These are phyloP conservation scores for Hypsopygia costalis DNA, from an alignment of 2,888 invertebrate species.

Conservation along the genomic window DNA sequence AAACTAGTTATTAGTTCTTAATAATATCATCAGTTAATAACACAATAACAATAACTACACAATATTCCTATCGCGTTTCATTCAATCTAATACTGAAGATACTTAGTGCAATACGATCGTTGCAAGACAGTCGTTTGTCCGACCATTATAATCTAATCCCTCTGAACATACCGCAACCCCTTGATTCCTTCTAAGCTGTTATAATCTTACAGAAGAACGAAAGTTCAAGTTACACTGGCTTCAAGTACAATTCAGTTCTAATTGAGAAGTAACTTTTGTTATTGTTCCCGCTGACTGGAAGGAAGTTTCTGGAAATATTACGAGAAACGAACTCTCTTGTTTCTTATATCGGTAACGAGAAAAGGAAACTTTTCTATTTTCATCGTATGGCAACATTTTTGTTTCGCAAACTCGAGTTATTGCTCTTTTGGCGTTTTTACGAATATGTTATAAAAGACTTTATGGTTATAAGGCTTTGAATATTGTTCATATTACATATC, in stretches of 20 bases:
- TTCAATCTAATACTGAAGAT: background rate
- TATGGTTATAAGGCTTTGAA: too few species aligned
- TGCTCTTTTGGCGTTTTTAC: too few species aligned
- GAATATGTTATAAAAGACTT: constrained; percentile 48
- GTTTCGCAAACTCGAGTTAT: background rate
- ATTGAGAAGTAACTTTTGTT: constrained; percentile 53
- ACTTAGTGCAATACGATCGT: background rate
- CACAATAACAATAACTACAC: too few species aligned
- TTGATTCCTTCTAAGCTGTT: constrained; percentile 10
- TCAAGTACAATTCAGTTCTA: constrained; percentile 38
- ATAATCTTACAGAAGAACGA: constrained; percentile 13
- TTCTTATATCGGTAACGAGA: constrained; percentile 15
- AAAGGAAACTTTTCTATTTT: constrained; percentile 12
- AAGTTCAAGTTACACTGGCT: constrained; percentile 31
- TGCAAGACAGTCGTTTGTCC: background rate
- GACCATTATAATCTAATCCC: constrained; percentile 1
- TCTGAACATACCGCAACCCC: background rate
- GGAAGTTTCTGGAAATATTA: constrained; percentile 33
- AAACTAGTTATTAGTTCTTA: too few species aligned
- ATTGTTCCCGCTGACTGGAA: constrained; percentile 38
- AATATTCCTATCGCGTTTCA: background rate
- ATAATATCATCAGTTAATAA: too few species aligned
- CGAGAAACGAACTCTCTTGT: constrained; percentile 6
- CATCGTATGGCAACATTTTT: constrained; percentile 8
- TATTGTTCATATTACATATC: too few species aligned